Percentiles rank a stretch among this genome's conserved stretches.
Evolutionary conservation across 2,113 vertebrate genomes (phyloP).

Genomic region (Tupaia tana): DNA sequence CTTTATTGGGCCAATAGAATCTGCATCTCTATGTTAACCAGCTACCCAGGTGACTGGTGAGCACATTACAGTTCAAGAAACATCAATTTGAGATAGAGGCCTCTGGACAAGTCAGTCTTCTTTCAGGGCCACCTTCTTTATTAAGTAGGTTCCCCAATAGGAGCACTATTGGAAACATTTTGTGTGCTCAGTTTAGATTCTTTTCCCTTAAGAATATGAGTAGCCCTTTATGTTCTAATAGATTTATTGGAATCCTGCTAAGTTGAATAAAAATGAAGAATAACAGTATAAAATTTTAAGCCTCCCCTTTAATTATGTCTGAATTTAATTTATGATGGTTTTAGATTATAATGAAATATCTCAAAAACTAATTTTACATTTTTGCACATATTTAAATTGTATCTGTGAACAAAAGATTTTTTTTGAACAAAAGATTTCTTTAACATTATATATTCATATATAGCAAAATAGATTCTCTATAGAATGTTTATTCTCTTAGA

Average conservation of each 20-base stretch:
- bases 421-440: constrained; percentile 38
- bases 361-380: neutral
- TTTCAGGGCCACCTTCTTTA: too few species aligned
- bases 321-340: constrained; percentile 19
- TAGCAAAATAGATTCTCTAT: neutral
- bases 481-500: neutral
- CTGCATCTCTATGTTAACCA: neutral
- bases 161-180: too few species aligned
- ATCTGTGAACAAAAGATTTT: neutral
- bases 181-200: too few species aligned
- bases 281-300: neutral
- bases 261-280: constrained; percentile 27
- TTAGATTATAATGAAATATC: neutral
- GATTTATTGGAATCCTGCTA: neutral
- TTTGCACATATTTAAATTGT: constrained; percentile 6
- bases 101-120: too few species aligned
- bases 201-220: too few species aligned
- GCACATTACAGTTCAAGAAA: too few species aligned
- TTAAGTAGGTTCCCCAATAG: too few species aligned
- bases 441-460: neutral
- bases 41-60: too few species aligned
- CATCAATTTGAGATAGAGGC: too few species aligned
- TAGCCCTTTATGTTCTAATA: too few species aligned
- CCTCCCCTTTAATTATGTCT: neutral
- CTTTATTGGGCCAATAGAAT: neutral